A percentile compares a stretch with the other conserved stretches of the same genome.
These are phyloP conservation scores for Eremophila alpestris DNA, from an alignment of 2,797 vertebrate genomes.

Conservation along the genomic window DNA sequence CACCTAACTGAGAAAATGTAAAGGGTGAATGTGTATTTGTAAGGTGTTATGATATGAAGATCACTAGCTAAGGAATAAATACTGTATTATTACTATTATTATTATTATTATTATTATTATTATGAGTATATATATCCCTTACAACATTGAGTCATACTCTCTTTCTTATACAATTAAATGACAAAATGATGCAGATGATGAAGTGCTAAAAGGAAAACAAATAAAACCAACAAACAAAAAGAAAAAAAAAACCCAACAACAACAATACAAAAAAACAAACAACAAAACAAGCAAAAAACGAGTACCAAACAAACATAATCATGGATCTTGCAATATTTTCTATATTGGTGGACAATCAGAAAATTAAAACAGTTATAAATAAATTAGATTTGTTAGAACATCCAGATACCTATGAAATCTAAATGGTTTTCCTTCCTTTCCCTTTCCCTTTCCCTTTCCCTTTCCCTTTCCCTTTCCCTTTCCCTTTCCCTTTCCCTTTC, in stretches of 20 bases:
- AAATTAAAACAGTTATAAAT: not conserved
- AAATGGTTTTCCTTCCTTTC: not conserved
- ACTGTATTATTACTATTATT: not conserved
- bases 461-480: too few relatives aligned
- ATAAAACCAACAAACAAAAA: not conserved
- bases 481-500: too few relatives aligned
- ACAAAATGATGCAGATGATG: not conserved
- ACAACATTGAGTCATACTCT: not conserved
- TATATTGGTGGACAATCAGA: not conserved
- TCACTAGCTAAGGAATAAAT: not conserved
- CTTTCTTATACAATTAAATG: not conserved
- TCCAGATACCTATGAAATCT: not conserved
- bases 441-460: not conserved
- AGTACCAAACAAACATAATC: accelerated
- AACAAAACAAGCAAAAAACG: not conserved
- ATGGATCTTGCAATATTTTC: not conserved
- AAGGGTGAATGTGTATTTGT: not conserved
- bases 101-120: not conserved
- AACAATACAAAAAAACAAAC: too few relatives aligned
- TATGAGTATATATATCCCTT: not conserved
- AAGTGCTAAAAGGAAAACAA: not conserved
- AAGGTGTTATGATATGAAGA: not conserved
- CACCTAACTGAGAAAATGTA: not conserved
- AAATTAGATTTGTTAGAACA: not conserved
- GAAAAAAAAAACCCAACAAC: not conserved